Conservation (phyloP, 1,140 invertebrate genomes). For the Calephelis virginiensis region DNA sequence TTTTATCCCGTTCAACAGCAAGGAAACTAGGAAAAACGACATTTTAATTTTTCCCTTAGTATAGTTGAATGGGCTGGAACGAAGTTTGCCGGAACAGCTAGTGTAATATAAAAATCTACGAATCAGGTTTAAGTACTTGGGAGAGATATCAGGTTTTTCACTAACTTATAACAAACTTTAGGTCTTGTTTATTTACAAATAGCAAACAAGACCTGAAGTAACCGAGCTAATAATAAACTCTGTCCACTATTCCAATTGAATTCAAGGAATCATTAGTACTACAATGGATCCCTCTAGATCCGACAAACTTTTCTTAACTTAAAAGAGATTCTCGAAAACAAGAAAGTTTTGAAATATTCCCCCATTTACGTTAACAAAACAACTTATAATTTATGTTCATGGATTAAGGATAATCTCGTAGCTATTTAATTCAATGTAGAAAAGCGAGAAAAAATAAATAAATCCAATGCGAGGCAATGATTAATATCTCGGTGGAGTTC, state of each 20-base stretch:
- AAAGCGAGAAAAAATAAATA: slow-evolving; percentile 43
- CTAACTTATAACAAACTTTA: too few species aligned
- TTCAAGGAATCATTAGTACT: slow-evolving; percentile 6
- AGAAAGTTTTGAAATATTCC: slow-evolving; percentile 7
- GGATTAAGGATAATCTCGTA: slow-evolving; percentile 15
- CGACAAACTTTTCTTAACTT: not conserved
- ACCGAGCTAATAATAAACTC: not conserved
- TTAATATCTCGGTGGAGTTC: slow-evolving; percentile 45
- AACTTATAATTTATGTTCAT: slow-evolving; percentile 10
- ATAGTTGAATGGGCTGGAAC: too few species aligned
- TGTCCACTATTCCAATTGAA: slow-evolving; percentile 2
- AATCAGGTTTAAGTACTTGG: too few species aligned
- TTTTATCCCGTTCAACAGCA: too few species aligned
- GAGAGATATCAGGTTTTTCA: too few species aligned
- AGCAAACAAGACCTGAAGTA: not conserved
- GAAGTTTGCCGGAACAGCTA: too few species aligned
- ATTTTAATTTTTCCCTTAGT: too few species aligned
- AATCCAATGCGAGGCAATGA: slow-evolving; percentile 46
- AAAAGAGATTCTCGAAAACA: not conserved
- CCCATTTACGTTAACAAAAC: not conserved
- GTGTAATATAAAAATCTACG: too few species aligned
- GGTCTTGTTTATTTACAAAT: too few species aligned
- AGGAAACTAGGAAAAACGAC: too few species aligned
- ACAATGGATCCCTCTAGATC: not conserved
- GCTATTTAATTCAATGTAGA: slow-evolving; percentile 45